phyloP scores from a whole-genome alignment of 2,113 vertebrate species.

The Gasterosteus aculeatus region DNA sequence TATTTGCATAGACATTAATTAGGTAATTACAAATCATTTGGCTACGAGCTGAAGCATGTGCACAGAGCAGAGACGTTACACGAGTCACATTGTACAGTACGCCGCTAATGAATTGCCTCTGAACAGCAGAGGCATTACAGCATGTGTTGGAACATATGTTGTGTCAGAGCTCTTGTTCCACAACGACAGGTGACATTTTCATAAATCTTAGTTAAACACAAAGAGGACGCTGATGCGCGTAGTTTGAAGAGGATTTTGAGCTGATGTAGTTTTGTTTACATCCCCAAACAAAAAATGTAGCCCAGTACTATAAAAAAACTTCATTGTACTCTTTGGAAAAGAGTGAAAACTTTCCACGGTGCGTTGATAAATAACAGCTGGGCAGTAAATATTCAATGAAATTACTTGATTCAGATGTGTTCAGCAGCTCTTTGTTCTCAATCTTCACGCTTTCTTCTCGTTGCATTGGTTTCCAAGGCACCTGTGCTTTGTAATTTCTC shows the following conservation, averaged over 20 bases:
- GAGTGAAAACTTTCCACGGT: too few relatives aligned
- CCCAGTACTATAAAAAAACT: not conserved
- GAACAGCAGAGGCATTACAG: conserved; percentile 58
- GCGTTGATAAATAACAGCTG: not conserved
- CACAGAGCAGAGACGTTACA: conserved; percentile 79
- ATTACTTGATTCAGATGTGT: not conserved
- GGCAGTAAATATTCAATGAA: not conserved
- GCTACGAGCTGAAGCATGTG: conserved; percentile 86
- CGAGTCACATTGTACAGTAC: conserved; percentile 80
- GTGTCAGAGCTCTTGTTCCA: conserved; percentile 66
- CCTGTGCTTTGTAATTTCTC: not conserved
- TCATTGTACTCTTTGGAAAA: not conserved
- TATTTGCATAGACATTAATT: conserved; percentile 91
- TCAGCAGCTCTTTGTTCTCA: not conserved
- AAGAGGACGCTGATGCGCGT: not conserved
- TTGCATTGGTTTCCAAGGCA: not conserved
- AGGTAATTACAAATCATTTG: conserved; percentile 92
- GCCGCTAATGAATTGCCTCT: conserved; percentile 68
- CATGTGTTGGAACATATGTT: conserved; percentile 77
- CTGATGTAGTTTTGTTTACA: too few relatives aligned
- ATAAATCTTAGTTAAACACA: conserved; percentile 59
- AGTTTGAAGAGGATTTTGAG: too few relatives aligned
- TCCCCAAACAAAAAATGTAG: not conserved
- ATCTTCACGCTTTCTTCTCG: not conserved
- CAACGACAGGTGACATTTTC: conserved; percentile 73